These are phyloP conservation scores for Dipodomys ordii DNA, from an alignment of 2,113 vertebrate species.

Conservation along the genomic window DNA sequence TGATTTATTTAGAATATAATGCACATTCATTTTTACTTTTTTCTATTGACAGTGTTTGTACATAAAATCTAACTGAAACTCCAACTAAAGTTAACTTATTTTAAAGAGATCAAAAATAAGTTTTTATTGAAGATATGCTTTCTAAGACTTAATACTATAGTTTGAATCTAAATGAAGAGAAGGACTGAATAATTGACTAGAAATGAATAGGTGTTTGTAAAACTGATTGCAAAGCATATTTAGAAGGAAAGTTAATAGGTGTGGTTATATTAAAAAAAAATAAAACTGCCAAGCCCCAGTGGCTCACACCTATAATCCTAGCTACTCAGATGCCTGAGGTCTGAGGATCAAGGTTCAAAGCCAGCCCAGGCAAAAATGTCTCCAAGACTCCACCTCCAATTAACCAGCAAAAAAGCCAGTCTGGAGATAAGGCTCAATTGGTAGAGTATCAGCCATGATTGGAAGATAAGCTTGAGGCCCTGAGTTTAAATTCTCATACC, in stretches of 20 bases:
- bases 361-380: too few relatives aligned
- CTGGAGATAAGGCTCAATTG: too few relatives aligned
- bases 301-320: too few relatives aligned
- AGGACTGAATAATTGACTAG: neutral
- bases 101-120: conserved; percentile 14
- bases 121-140: neutral
- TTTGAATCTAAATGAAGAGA: conserved; percentile 17
- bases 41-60: neutral
- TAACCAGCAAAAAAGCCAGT: too few relatives aligned
- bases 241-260: neutral
- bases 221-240: neutral
- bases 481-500: too few relatives aligned
- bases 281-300: too few relatives aligned
- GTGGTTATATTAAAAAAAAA: neutral
- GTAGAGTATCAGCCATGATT: too few relatives aligned
- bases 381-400: too few relatives aligned
- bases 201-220: neutral
- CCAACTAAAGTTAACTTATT: conserved; percentile 20
- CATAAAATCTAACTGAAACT: conserved; percentile 23
- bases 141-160: neutral
- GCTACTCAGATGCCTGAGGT: too few relatives aligned
- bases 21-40: neutral
- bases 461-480: too few relatives aligned
- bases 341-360: too few relatives aligned
- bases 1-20: conserved; percentile 23